A percentile compares a stretch with the other conserved stretches of the same genome.
Evolutionary conservation across 1,140 invertebrate species (phyloP).

Genomic region (Pseudobourletiella spinata): DNA sequence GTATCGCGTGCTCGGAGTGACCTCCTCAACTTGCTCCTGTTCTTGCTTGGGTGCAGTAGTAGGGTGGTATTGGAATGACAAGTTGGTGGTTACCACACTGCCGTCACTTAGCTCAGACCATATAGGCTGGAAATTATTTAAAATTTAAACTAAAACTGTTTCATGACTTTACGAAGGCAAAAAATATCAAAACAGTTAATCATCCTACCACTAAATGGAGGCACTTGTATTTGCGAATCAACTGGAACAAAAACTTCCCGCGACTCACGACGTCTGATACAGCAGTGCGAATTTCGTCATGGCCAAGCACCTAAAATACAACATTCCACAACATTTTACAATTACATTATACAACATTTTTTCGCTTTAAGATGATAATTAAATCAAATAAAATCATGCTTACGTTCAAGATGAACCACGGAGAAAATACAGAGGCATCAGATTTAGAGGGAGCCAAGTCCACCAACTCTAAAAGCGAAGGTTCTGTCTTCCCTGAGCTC

Average conservation of each 20-base stretch:
- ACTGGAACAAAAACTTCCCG: constrained; percentile 28
- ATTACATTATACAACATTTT: background rate
- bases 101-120: constrained; percentile 31
- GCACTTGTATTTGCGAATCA: constrained; percentile 25
- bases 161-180: background rate
- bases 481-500: constrained; percentile 11
- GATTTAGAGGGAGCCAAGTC: constrained; percentile 16
- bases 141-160: constrained; percentile 1
- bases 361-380: background rate
- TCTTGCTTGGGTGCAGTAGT: background rate
- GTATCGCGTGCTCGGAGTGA: constrained; percentile 20
- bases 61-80: constrained; percentile 35
- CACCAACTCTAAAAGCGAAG: constrained; percentile 14
- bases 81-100: constrained; percentile 20
- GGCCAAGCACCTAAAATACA: constrained; percentile 25
- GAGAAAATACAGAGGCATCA: constrained; percentile 25
- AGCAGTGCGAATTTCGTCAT: constrained; percentile 6
- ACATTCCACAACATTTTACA: background rate
- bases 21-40: background rate
- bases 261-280: constrained; percentile 23
- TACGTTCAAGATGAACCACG: constrained; percentile 33
- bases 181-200: background rate
- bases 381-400: background rate
- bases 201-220: constrained; percentile 30
- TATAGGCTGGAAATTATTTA: constrained; percentile 24